Conservation (phyloP, 2,113 vertebrate genomes). For the Sebastes fasciatus region DNA sequence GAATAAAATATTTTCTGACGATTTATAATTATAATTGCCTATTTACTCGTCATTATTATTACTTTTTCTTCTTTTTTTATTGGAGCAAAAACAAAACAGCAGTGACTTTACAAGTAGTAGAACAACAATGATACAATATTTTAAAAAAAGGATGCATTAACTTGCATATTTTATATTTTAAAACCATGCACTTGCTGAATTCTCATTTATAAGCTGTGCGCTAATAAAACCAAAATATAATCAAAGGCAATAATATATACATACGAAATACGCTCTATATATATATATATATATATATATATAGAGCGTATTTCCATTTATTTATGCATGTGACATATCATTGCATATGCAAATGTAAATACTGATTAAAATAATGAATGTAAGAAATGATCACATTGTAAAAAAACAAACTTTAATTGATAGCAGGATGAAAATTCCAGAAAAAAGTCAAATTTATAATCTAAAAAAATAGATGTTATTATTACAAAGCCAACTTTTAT, state of each 20-base stretch:
- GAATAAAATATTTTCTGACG: background rate
- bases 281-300: no score
- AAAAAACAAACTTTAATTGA: background rate
- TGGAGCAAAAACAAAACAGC: no score
- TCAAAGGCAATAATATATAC: background rate
- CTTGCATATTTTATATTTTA: no score
- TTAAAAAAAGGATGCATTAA: no score
- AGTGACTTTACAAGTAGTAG: no score
- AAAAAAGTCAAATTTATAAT: background rate
- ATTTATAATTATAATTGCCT: no score
- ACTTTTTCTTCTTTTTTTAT: no score
- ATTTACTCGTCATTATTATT: no score
- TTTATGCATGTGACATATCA: background rate
- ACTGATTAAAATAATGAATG: background rate
- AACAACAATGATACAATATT: no score
- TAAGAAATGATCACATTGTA: background rate
- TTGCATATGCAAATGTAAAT: background rate
- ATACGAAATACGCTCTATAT: no score
- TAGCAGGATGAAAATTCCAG: background rate
- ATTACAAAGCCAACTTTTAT: background rate
- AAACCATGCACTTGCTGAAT: background rate
- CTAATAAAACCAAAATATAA: background rate
- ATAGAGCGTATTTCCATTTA: background rate
- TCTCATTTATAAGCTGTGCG: background rate
- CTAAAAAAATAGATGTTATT: background rate